Percentiles rank a stretch among this genome's conserved stretches.
phyloP scores from a whole-genome alignment of 2,797 vertebrate species.

The Eulemur coronatus region DNA sequence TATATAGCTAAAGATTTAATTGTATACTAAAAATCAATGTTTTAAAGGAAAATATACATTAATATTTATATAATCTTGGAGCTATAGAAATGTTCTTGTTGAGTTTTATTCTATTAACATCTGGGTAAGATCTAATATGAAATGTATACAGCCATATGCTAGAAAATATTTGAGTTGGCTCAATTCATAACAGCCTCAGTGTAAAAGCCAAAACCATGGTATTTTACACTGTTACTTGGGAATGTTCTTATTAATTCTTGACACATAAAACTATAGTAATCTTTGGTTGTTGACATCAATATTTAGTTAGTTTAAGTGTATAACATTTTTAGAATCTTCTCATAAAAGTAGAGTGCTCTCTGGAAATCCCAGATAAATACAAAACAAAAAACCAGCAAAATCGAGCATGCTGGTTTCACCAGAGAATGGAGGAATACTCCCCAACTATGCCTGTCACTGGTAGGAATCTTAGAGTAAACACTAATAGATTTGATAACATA shows the following conservation, averaged over 20 bases:
- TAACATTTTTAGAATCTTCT: background rate
- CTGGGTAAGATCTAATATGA: background rate
- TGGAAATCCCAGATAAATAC: background rate
- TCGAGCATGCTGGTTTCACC: background rate
- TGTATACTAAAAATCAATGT: background rate
- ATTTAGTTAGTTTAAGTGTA: background rate
- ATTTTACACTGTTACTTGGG: background rate
- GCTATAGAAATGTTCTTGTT: background rate
- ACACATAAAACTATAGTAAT: background rate
- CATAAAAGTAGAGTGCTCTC: background rate
- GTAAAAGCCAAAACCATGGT: background rate
- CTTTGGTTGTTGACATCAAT: background rate
- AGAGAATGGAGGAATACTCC: background rate
- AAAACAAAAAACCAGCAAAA: background rate
- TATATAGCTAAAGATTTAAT: background rate
- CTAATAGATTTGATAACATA: background rate
- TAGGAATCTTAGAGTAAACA: background rate
- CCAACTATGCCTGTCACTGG: background rate
- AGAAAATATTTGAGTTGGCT: background rate
- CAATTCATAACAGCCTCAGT: rapidly evolving
- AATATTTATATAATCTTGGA: background rate
- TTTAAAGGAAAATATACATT: background rate
- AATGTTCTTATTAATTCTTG: background rate
- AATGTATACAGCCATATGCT: background rate
- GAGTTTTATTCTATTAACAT: background rate